Conservation (phyloP, 2,113 vertebrate species). For the Phalacrocorax brasilianus region DNA sequence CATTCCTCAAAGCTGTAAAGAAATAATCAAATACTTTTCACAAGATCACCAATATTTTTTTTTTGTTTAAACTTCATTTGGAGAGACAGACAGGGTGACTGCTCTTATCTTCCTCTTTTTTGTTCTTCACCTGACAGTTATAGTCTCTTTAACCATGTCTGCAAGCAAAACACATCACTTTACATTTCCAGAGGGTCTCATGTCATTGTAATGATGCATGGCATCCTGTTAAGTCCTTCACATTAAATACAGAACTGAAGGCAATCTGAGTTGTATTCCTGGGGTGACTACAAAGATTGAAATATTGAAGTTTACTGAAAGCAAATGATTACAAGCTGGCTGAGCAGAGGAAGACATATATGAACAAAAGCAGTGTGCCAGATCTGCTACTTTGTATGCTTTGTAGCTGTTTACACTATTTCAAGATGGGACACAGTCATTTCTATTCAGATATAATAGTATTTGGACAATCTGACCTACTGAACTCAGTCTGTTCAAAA, state of each 20-base stretch:
- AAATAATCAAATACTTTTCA: background rate
- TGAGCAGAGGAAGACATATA: background rate
- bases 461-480: background rate
- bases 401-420: background rate
- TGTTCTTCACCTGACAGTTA: background rate
- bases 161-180: background rate
- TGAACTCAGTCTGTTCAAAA: background rate
- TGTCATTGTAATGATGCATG: background rate
- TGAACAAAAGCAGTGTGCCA: background rate
- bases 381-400: background rate
- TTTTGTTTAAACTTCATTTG: background rate
- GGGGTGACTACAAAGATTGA: background rate
- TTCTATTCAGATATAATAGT: background rate
- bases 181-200: background rate
- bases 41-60: background rate
- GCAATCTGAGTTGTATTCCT: background rate
- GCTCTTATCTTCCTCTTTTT: background rate
- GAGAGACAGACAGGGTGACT: background rate
- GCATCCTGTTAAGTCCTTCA: background rate
- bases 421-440: background rate
- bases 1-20: background rate
- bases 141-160: background rate
- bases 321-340: background rate
- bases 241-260: background rate
- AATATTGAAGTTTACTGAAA: conserved; percentile 4